Evolutionary conservation across 2,797 vertebrate species (phyloP).

Genomic region (Phrynocephalus vlangalii): DNA sequence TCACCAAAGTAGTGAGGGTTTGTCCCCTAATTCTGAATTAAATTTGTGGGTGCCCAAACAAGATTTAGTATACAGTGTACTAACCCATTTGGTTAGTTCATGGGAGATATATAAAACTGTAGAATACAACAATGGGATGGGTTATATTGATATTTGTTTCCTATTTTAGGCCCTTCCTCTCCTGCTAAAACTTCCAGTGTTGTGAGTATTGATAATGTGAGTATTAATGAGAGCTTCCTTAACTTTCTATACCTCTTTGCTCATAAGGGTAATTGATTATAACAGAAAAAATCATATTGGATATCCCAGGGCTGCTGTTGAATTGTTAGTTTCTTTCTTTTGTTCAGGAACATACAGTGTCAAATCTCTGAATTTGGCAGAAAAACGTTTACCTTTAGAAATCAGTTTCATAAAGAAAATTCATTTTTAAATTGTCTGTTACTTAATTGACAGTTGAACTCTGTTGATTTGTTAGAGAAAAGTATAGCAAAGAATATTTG

Average conservation of each 20-base stretch:
- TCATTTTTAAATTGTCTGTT: not conserved
- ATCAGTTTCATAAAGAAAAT: not conserved
- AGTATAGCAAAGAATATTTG: not conserved
- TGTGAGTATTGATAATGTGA: conserved; percentile 71
- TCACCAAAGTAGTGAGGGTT: not conserved
- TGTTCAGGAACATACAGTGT: not conserved
- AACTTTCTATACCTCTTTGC: conserved; percentile 17
- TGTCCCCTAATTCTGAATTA: not conserved
- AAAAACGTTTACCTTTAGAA: not conserved
- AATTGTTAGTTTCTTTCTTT: not conserved
- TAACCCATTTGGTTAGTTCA: accelerated
- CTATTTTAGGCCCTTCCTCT: conserved; percentile 90
- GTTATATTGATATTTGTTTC: conserved; percentile 53
- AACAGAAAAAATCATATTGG: conserved; percentile 1
- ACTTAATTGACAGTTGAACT: not conserved
- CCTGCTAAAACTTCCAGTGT: conserved; percentile 88
- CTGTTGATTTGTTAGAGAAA: not conserved
- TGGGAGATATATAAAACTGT: conserved; percentile 18
- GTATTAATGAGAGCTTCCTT: conserved; percentile 15
- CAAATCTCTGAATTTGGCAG: not conserved
- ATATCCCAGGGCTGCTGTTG: not conserved
- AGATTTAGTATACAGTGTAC: not conserved
- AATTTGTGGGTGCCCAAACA: not conserved
- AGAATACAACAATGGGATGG: conserved; percentile 13
- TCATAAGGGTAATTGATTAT: not conserved